Evolutionary conservation across 2,888 invertebrate species (phyloP), one percentile per base, ranked within the genome.

Genomic region (Reticulitermes lucifugus): DNA sequence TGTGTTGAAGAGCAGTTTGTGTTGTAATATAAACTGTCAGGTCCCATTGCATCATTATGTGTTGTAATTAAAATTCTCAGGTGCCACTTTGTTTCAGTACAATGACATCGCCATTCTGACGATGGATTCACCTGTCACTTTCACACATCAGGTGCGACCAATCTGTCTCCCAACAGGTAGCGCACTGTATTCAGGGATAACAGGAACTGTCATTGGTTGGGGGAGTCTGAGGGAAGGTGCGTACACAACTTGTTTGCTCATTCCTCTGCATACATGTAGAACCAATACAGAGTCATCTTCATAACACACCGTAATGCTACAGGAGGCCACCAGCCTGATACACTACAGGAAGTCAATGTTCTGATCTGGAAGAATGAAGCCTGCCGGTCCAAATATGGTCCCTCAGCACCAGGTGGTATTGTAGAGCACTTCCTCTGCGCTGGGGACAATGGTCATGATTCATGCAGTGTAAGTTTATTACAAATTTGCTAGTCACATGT

Each of bases 361-460:
- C 96, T 96, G 0, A 94, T 97, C 88, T 97, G 97, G 97, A 93
- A 94, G 0, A 97, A 97, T 90, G 88, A 91, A 0, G 95, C 96
- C 87, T 97, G 97, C 89, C 93, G 94, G 86, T 90, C 92, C 35
- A 97, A 96, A 89, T 97, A 97, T 89, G 97, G 97, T 35, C 92
- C 93, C 18, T 96, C 96, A 0, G 97, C 97, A n/a, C 96, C 97
- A 0, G 97, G 96, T 18, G 97, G 97, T 43, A 97, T 98, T 85
- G 95, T 96, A 1, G 96, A 96, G 18, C 96, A 96, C 89, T 97
- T 97, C 94, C 91, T 98, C 12, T 98, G 97, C 90, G 98, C 98
- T 80, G 97, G 97, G 0, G 94, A 94, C 91, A 95, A 95, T 21
- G 94, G 94, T 86, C 96, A 94, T 91, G 98, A 98, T 91, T 97